Base-by-base conservation (phyloP, 2,113 vertebrate species). In the Leptodactylus fuscus region DNA sequence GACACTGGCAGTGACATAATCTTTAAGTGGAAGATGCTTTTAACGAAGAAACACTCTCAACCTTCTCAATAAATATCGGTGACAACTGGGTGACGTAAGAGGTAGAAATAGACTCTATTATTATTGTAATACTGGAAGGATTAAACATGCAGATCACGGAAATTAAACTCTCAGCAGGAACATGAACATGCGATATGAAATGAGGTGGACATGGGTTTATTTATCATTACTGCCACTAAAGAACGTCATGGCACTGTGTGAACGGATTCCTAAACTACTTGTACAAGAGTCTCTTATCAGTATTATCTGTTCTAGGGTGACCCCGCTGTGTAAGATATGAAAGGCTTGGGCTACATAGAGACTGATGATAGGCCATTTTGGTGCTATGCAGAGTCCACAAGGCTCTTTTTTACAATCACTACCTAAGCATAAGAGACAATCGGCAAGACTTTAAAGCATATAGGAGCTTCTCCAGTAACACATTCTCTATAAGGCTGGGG, bases 31-130 rank as follows among this genome's bases (percentile, higher is more conserved):
- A 73, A 20, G 38, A 73, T 73, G 36, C 70, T 73, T 24, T 73
- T 46, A 73, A 73, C 22, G 2, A 73, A 73, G 9, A 73, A 46
- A 73, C 67, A 70, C 16, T 38, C 34, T 36, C 32, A 70, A 9
- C 9, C 70, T 73, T 73, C 70, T 27, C 22, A 73, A 73, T 73
- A 73, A 73, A 46, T 73, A 73, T 73, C 38, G 44, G 36, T 73
- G 70, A 73, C 38, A 73, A 44, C 24, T 24, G 1, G 36, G 11
- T 73, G 70, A 73, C 11, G 38, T 38, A 44, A 73, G 9, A 10
- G 18, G 5, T 73, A 73, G 24, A 73, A 73, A 73, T 24, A 73
- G 70, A 44, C n/a, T 44, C 44, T 24, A 73, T 73, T 36, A 12
- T 44, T 44, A 44, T 10, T 70, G 67, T 36, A 71, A n/a, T 24